A percentile compares a stretch with the other conserved stretches of the same genome.
Evolutionary conservation across 1,140 invertebrate species (phyloP).

Genomic region (Arion vulgaris): DNA sequence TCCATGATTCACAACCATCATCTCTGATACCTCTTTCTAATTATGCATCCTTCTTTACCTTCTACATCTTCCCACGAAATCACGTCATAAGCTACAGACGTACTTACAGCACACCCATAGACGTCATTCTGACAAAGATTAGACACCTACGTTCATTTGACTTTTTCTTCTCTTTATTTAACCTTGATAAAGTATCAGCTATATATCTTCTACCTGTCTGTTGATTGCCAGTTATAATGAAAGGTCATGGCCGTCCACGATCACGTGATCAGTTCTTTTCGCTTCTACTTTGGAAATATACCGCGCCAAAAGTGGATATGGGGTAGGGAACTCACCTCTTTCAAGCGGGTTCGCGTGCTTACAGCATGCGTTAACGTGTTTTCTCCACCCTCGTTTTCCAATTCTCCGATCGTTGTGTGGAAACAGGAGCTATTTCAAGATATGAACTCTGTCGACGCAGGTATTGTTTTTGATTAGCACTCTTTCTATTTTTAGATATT

Average conservation of each 20-base stretch:
- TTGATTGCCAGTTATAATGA: slow-evolving; percentile 5
- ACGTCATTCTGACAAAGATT: neutral
- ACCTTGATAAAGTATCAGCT: neutral
- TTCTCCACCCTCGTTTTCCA: neutral
- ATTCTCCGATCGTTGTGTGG: neutral
- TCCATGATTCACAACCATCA: too few relatives aligned
- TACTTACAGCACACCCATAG: neutral
- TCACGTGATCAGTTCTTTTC: neutral
- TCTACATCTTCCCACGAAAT: neutral
- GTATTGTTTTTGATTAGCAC: slow-evolving; percentile 2
- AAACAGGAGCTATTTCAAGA: neutral
- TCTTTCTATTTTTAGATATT: neutral
- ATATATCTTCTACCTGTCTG: neutral
- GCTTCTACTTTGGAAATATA: neutral
- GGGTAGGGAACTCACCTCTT: neutral
- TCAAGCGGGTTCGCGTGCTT: neutral
- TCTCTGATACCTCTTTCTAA: too few relatives aligned
- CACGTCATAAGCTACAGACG: neutral
- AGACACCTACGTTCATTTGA: neutral
- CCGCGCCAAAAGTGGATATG: slow-evolving; percentile 2
- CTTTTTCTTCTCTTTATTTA: neutral
- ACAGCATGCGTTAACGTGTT: neutral
- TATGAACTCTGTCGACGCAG: neutral
- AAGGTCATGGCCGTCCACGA: neutral
- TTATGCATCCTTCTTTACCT: too few relatives aligned